A percentile compares a stretch with the other conserved stretches of the same genome.
Conservation (phyloP, 2,113 vertebrate genomes). For the Cyanoderma ruficeps region DNA sequence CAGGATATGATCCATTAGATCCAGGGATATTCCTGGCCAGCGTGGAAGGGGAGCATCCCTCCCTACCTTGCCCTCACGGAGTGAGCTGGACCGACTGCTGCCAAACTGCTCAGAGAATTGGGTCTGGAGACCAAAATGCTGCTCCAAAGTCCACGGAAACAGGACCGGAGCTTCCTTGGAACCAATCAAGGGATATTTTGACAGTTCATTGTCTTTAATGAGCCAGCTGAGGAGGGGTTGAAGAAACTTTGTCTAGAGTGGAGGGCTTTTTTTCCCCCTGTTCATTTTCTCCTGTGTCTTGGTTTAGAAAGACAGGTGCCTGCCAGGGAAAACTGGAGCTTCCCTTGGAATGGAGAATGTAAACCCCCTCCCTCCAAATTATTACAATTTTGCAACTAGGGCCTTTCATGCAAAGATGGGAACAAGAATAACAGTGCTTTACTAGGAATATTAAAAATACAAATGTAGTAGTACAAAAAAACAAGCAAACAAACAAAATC, state of each 20-base stretch:
- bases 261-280: fast-evolving
- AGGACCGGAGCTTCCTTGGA: neutral
- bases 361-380: too few species aligned
- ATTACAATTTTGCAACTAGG: too few species aligned
- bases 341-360: too few species aligned
- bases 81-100: neutral
- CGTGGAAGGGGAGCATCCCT: neutral
- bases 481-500: too few species aligned
- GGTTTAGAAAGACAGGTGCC: too few species aligned
- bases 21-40: neutral
- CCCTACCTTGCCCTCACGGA: neutral
- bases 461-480: too few species aligned
- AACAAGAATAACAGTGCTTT: too few species aligned
- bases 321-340: too few species aligned
- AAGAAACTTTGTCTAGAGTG: neutral
- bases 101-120: neutral
- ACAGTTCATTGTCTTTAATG: neutral
- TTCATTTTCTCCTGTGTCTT: neutral
- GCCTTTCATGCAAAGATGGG: too few species aligned
- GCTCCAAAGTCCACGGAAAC: neutral
- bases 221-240: neutral
- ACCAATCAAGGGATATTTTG: neutral
- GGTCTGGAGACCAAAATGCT: neutral
- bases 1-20: neutral
- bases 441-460: too few species aligned